Conservation (phyloP, 1,140 invertebrate species). For the Pseudomyrmex cubaensis region DNA sequence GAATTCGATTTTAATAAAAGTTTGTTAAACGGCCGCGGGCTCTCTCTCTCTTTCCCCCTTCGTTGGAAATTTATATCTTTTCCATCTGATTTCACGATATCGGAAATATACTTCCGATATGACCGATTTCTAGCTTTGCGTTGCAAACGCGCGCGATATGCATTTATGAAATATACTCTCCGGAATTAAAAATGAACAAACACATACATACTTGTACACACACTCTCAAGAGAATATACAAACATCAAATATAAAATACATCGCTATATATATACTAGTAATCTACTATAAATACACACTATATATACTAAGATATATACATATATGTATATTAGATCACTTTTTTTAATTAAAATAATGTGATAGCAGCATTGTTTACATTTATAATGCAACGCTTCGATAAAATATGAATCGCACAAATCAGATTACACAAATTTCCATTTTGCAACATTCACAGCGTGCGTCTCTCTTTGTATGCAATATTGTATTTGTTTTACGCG, state of each 20-base stretch:
- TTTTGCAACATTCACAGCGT: too few relatives aligned
- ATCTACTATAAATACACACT: too few relatives aligned
- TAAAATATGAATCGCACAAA: conserved; percentile 18
- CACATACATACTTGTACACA: too few relatives aligned
- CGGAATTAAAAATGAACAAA: neutral
- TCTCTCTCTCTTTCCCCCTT: neutral
- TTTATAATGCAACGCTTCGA: neutral
- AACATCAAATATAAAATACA: too few relatives aligned
- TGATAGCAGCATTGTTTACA: neutral
- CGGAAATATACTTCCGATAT: conserved; percentile 23
- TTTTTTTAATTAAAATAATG: conserved; percentile 10
- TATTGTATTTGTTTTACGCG: neutral
- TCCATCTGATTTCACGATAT: conserved; percentile 44
- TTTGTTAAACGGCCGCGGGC: conserved; percentile 57
- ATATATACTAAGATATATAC: too few relatives aligned
- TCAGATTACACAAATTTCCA: neutral
- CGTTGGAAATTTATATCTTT: conserved; percentile 34
- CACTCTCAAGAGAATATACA: too few relatives aligned
- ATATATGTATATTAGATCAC: neutral
- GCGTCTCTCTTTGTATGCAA: neutral
- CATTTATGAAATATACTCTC: conserved; percentile 33
- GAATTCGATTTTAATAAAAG: conserved; percentile 69
- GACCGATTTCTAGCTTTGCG: conserved; percentile 22
- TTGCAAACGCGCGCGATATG: conserved; percentile 1
- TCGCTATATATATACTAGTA: too few relatives aligned